Evolutionary conservation across 2,113 vertebrate genomes (phyloP), one percentile per base, ranked within the genome.

Genomic region (Embiotoca jacksoni): DNA sequence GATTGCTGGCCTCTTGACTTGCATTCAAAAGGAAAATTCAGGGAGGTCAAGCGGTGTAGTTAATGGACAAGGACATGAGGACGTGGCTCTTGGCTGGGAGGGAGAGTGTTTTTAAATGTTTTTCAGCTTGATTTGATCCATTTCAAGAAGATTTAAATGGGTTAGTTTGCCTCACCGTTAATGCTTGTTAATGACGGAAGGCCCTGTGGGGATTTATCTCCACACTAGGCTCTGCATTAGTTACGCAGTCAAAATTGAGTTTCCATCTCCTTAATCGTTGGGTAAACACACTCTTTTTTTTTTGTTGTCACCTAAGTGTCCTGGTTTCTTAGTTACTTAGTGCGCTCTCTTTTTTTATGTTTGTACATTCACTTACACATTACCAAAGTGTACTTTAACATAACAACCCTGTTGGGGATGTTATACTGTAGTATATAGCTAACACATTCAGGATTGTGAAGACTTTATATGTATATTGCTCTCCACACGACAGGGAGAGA

Each of bases 311-410:
- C 23, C 23, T 23, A 23, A 23, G 23, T 23, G 23, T 23, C 53
- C 72, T 49, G 31, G 64, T 84, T 76, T 74, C 46, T 33, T 67
- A 11, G 46, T 75, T 60, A 76, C 54, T 59, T 68, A 35, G 30
- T n/a, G 39, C 61, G 80, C 64, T 67, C 54, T 37, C 41, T 44
- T 55, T 41, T 41, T 10, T 10, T 41, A 10, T 41, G 39, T 23
- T 23, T 23, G 23, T 23, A 23, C 23, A 23, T 23, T 23, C 23
- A 23, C 23, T 23, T 23, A 10, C 16, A 47, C 15, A 30, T 39
- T 50, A 39, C 6, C 23, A 5, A 5, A 10, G 47, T 73, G n/a
- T 46, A 2, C 3, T 8, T 11, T 3, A 61, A 44, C 3, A 53
- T 30, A 31, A 13, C 36, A 44, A 6, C 31, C 5, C n/a, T 54